These are phyloP conservation scores for Remorina albescens DNA, from an alignment of 2,797 vertebrate genomes.

Conservation along the genomic window DNA sequence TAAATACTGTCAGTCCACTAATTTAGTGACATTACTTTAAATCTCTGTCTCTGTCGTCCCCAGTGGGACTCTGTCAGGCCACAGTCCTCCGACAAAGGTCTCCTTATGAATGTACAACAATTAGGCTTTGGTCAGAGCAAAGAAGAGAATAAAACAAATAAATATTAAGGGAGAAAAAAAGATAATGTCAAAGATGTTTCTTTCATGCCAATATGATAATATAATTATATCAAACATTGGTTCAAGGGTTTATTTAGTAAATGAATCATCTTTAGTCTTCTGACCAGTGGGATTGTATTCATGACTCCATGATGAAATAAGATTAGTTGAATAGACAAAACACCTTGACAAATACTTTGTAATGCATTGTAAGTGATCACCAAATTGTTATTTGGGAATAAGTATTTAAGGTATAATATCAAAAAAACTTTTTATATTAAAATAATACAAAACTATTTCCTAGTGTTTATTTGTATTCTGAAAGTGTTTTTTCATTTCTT, in stretches of 20 bases:
- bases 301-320: not conserved
- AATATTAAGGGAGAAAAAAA: too few relatives aligned
- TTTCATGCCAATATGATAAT: not conserved
- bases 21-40: too few relatives aligned
- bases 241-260: slow-evolving; percentile 7
- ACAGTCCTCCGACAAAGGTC: not conserved
- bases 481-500: not conserved
- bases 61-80: not conserved
- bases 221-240: not conserved
- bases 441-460: not conserved
- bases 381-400: not conserved
- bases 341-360: not conserved
- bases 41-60: too few relatives aligned
- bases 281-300: slow-evolving; percentile 15
- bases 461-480: not conserved
- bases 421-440: not conserved
- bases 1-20: too few relatives aligned
- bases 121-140: too few relatives aligned
- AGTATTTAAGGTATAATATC: not conserved
- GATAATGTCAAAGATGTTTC: not conserved
- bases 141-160: too few relatives aligned
- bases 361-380: not conserved
- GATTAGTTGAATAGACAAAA: not conserved
- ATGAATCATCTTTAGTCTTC: not conserved
- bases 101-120: not conserved